phyloP scores from a whole-genome alignment of 2,113 vertebrate species.

The Polypterus senegalus region DNA sequence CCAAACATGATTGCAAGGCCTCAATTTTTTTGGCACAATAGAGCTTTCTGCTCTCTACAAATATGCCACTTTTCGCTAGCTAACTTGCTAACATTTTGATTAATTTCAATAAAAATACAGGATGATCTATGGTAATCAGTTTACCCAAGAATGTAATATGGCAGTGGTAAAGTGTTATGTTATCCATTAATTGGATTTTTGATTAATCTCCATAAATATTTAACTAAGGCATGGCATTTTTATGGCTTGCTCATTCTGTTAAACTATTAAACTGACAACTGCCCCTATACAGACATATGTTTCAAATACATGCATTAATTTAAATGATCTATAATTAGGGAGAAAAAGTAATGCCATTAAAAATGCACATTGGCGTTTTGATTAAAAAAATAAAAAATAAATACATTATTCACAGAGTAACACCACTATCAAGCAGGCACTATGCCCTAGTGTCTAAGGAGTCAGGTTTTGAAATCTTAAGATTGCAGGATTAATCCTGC shows the following conservation, averaged over 20 bases:
- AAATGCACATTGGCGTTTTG: too few species aligned
- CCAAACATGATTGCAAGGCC: slow-evolving; percentile 67
- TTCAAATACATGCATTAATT: slow-evolving; percentile 38
- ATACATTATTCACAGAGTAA: too few species aligned
- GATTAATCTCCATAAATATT: slow-evolving; percentile 68
- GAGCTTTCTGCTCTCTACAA: slow-evolving; percentile 52
- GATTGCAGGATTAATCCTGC: too few species aligned
- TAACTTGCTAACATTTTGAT: slow-evolving; percentile 56
- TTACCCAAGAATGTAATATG: slow-evolving; percentile 65
- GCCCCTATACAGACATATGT: slow-evolving; percentile 57
- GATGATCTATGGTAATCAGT: slow-evolving; percentile 83
- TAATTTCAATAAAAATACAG: slow-evolving; percentile 59
- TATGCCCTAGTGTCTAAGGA: too few species aligned
- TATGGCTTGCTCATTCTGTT: slow-evolving; percentile 63
- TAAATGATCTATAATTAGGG: slow-evolving; percentile 49
- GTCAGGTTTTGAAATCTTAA: too few species aligned
- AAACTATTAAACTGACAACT: slow-evolving; percentile 51
- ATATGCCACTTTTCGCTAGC: slow-evolving; percentile 56
- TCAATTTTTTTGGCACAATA: slow-evolving; percentile 67
- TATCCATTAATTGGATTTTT: slow-evolving; percentile 61
- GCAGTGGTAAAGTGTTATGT: slow-evolving; percentile 11
- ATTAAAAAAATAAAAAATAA: too few species aligned
- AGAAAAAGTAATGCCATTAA: slow-evolving; percentile 18
- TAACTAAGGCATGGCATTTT: slow-evolving; percentile 68
- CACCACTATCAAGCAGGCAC: too few species aligned